phyloP scores from a whole-genome alignment of 2,888 invertebrate genomes.

The Drosophila histrio region DNA sequence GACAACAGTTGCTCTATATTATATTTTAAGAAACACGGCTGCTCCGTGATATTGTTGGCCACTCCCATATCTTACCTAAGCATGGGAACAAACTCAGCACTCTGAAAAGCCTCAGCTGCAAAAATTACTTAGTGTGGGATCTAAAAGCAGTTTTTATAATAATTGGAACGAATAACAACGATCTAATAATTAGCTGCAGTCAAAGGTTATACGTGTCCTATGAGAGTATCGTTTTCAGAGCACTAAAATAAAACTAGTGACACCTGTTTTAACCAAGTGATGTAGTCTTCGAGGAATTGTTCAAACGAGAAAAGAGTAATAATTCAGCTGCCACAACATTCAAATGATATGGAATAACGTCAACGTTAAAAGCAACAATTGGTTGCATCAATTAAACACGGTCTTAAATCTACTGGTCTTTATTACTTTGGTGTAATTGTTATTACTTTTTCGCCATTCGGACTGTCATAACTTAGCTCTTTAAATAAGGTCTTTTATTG shows the following conservation, averaged over 20 bases:
- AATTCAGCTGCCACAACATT: background rate
- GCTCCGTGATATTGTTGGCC: slow-evolving; percentile 8
- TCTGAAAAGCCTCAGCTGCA: slow-evolving; percentile 7
- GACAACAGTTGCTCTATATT: slow-evolving; percentile 16
- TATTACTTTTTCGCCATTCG: background rate
- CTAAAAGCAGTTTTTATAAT: slow-evolving; percentile 3
- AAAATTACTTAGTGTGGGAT: slow-evolving; percentile 18
- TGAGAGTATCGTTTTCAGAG: background rate
- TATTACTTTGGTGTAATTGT: slow-evolving; percentile 3
- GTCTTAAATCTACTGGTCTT: background rate
- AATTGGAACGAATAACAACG: slow-evolving; percentile 1
- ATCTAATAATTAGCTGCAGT: background rate
- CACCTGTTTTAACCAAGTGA: background rate
- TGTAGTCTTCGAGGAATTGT: background rate
- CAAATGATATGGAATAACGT: background rate
- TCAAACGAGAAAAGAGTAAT: background rate
- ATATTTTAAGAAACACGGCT: slow-evolving; percentile 1
- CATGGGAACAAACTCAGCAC: slow-evolving; percentile 18
- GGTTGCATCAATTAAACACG: background rate
- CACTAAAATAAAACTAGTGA: background rate
- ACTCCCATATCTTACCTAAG: slow-evolving; percentile 18
- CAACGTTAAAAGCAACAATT: background rate
- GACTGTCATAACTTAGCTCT: slow-evolving; percentile 1
- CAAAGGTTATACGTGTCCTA: background rate
- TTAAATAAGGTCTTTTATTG: slow-evolving; percentile 11